These are phyloP conservation scores for Cairina moschata DNA, from an alignment of 2,113 vertebrate species.

Conservation along the genomic window DNA sequence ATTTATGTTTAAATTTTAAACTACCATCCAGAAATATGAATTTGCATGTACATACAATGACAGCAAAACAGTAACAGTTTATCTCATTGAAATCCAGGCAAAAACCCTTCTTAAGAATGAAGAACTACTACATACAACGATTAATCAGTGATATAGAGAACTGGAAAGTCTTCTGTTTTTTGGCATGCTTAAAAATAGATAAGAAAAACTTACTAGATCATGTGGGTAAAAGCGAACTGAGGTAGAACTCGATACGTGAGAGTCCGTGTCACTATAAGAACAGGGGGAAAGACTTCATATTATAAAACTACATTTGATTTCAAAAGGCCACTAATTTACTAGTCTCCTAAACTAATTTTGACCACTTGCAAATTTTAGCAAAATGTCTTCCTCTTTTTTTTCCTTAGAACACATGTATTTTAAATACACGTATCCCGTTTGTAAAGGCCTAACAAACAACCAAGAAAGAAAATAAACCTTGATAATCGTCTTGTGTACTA, in stretches of 20 bases:
- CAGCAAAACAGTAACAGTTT: not conserved
- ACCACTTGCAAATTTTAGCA: not conserved
- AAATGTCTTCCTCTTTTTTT: not conserved
- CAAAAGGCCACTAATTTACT: not conserved
- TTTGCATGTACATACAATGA: not conserved
- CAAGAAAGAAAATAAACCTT: not conserved
- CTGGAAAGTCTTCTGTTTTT: not conserved
- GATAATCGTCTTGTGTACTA: not conserved
- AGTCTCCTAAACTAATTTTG: not conserved
- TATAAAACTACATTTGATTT: slow-evolving; percentile 59
- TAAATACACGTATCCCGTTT: not conserved
- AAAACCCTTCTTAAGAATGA: not conserved
- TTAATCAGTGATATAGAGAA: not conserved
- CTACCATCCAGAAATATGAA: not conserved
- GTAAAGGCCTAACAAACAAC: not conserved
- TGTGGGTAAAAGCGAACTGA: slow-evolving; percentile 99
- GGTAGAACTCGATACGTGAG: slow-evolving; percentile 99
- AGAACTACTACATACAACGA: not conserved
- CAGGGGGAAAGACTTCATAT: slow-evolving; percentile 70
- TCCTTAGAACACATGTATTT: not conserved
- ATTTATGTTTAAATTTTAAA: not conserved
- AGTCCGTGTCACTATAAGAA: slow-evolving; percentile 95
- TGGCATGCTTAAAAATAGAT: slow-evolving; percentile 46
- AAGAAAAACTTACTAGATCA: slow-evolving; percentile 92
- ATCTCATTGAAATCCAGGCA: not conserved